Evolutionary conservation across 2,888 invertebrate genomes (phyloP), one percentile per base, ranked within the genome.

Genomic region (Lymantria monacha): DNA sequence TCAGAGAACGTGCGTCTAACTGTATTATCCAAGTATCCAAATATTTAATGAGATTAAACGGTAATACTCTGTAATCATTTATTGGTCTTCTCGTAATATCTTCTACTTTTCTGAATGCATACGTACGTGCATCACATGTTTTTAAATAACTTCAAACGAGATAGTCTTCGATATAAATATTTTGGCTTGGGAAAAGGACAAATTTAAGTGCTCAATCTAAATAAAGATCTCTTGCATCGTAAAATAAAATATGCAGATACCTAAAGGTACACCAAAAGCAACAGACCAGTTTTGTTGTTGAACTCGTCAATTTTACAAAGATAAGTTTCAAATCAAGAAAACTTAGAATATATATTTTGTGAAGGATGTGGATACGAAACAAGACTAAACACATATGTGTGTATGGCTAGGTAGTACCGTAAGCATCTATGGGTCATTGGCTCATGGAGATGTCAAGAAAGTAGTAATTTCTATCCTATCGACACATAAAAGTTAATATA

Each of bases 401-500:
- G 58, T 58, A 61, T 59, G 44, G 51, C 57, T 59, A 37, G 71
- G 71, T 79, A 80, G 83, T 85, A 85, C 85, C 86, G 85, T 85
- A 85, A 83, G 79, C 73, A 69, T 70, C 79, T 75, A 72, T 79
- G 74, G 84, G 85, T 85, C 85, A 83, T 81, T 83, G 85, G 83
- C 85, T 83, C 81, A 83, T 79, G 79, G 78, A 85, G 79, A 82
- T 79, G 79, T 81, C 78, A 73, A 75, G 76, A 76, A 77, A 79
- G 78, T 73, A 78, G 81, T 84, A 82, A 83, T 81, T 81, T 74
- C 65, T 76, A 76, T 76, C 77, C 77, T 76, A 79, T 66, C 61
- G 67, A 66, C 69, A 70, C 66, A 68, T 76, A 75, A 69, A 74
- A 76, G 71, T 73, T 71, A 73, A 77, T 78, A 77, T 79, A 76